These are phyloP conservation scores for Lithophane semibrunnea DNA, from an alignment of 2,888 invertebrate species.

Conservation along the genomic window DNA sequence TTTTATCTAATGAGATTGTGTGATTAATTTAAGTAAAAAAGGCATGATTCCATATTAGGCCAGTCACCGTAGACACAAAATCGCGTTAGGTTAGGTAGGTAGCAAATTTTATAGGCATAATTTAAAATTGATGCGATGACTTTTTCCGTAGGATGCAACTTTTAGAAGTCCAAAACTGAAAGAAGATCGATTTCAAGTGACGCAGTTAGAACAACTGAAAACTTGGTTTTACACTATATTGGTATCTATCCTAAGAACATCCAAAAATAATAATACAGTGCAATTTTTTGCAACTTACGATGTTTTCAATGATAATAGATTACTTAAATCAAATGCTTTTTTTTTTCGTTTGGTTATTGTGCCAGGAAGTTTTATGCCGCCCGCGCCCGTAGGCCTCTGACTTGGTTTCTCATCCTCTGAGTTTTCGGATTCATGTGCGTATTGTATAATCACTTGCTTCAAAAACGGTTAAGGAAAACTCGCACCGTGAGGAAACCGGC, in stretches of 20 bases:
- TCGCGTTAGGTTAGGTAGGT: not conserved
- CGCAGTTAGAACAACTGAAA: not conserved
- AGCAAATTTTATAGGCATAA: not conserved
- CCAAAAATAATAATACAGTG: not conserved
- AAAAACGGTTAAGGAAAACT: too few relatives aligned
- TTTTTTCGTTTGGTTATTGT: too few relatives aligned
- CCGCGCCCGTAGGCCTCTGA: too few relatives aligned
- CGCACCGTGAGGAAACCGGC: too few relatives aligned
- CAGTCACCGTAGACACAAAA: not conserved
- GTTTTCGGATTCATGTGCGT: too few relatives aligned
- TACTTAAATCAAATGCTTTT: too few relatives aligned
- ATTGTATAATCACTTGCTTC: too few relatives aligned
- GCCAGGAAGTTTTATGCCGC: too few relatives aligned
- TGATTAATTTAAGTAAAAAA: slow-evolving; percentile 12
- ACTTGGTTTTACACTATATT: slow-evolving; percentile 1
- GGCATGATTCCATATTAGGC: not conserved
- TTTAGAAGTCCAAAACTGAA: not conserved
- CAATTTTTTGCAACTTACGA: not conserved
- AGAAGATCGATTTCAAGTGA: not conserved
- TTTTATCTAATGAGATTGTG: not conserved
- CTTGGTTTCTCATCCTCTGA: too few relatives aligned
- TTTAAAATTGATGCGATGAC: not conserved
- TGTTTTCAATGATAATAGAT: not conserved
- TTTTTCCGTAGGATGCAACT: not conserved
- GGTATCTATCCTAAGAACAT: not conserved